Evolutionary conservation across 2,797 vertebrate species (phyloP), one percentile per base, ranked within the genome.

Genomic region (Miichthys miiuy): DNA sequence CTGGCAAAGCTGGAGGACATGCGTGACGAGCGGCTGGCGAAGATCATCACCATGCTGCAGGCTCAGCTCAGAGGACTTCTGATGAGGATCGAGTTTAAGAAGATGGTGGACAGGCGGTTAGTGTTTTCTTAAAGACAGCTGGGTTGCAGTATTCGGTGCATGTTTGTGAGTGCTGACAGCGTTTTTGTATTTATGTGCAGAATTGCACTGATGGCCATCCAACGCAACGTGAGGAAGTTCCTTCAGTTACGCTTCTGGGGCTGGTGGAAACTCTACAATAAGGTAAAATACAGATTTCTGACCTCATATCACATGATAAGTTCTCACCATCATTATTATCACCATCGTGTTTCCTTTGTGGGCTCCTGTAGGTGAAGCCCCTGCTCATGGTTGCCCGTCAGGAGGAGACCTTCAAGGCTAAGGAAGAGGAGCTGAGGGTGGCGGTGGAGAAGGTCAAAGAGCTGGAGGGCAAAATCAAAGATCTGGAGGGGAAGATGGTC

Each of bases 181-280:
- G 18, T 79, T 71, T 68, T 4, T 65, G 38, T 12, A n/a, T 54
- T 16, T 21, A n/a, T 55, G 25, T 72, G 76, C 68, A 95, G 94
- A 87, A 67, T 93, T 3, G 88, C 87, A 69, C 81, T 96, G 67
- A 93, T 91, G 72, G 90, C 88, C 72, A 92, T 95, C 78, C 95
- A 96, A 68, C 81, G 83, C 46, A 96, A 96, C 0, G 52, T 93
- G 66, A 89, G 93, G 77, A 95, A 95, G 74, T 95, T 96, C 90
- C 92, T 95, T 68, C 88, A 94, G 88, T 89, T 95, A 34, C 72
- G 91, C 42, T 95, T 83, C 87, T 95, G 92, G 93, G 93, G 91
- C 73, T 95, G 94, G 93, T 94, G 94, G 90, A 96, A 96, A 87
- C 89, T 94, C 48, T 95, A 93, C 78, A 93, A 88, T 0, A 95